Percentiles rank a stretch among this genome's conserved stretches.
These are phyloP conservation scores for Umimayanthus chanpuru DNA, from an alignment of 92 coral and sea anemone species.

Conservation along the genomic window DNA sequence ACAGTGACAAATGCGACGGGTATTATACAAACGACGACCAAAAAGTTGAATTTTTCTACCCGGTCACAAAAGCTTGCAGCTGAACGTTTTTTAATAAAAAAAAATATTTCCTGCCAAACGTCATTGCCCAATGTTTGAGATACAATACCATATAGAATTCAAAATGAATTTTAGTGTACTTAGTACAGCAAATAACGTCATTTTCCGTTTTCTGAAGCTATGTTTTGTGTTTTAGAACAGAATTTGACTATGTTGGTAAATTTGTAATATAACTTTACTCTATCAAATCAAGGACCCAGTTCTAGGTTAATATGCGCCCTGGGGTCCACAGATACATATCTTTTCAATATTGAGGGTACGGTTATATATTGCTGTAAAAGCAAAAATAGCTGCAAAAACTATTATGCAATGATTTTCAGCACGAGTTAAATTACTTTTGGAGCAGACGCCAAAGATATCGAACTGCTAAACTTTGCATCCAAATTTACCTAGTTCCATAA, in stretches of 20 bases:
- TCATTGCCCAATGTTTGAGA: background rate
- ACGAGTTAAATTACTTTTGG: background rate
- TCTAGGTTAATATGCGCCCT: background rate
- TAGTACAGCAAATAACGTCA: background rate
- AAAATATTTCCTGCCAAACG: background rate
- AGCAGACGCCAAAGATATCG: background rate
- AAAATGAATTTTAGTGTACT: background rate
- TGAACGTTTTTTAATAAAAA: background rate
- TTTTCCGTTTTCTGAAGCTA: background rate
- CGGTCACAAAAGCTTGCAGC: background rate
- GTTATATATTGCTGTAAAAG: background rate
- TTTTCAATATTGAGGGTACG: background rate
- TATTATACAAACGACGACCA: background rate
- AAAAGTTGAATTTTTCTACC: background rate
- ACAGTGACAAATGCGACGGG: background rate
- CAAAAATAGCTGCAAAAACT: background rate
- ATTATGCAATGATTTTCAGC: background rate
- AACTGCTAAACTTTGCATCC: conserved; percentile 32
- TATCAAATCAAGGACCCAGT: background rate
- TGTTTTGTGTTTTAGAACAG: background rate
- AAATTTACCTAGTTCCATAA: background rate
- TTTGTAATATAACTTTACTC: background rate
- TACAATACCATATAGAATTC: background rate
- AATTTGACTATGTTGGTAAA: background rate
- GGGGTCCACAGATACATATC: background rate